These are phyloP conservation scores for Cephalopterus ornatus DNA, from an alignment of 2,113 vertebrate species.

Conservation along the genomic window DNA sequence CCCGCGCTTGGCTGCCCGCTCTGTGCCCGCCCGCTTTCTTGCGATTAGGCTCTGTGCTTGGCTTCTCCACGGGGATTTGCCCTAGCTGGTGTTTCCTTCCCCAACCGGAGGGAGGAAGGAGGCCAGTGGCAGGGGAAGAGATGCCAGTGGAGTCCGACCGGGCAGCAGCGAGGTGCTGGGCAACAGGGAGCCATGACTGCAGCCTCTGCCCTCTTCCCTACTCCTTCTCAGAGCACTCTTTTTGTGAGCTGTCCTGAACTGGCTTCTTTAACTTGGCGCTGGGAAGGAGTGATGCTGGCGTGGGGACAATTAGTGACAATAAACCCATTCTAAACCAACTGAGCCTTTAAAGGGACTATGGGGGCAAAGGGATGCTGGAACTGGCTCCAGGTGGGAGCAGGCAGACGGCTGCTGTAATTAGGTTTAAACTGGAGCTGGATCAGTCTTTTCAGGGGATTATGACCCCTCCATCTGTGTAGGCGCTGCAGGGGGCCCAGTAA, in stretches of 20 bases:
- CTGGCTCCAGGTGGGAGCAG: constrained; percentile 22
- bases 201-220: background rate
- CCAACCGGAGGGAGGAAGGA: background rate
- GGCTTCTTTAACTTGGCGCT: background rate
- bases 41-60: background rate
- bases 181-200: background rate
- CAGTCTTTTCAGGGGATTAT: constrained; percentile 50
- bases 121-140: too few relatives aligned
- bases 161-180: background rate
- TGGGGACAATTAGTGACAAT: background rate
- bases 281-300: background rate
- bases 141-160: background rate
- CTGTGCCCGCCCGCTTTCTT: background rate
- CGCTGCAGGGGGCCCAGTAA: accelerated
- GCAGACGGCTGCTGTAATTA: constrained; percentile 31
- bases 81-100: background rate
- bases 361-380: background rate
- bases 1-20: background rate
- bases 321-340: background rate
- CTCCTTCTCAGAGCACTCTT: background rate
- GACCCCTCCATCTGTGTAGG: constrained; percentile 22
- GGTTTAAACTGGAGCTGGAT: constrained; percentile 58
- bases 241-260: background rate
- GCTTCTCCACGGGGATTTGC: background rate
- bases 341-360: background rate